Evolutionary conservation across 2,797 vertebrate genomes (phyloP), one percentile per base, ranked within the genome.

Genomic region (Poecile montanus): DNA sequence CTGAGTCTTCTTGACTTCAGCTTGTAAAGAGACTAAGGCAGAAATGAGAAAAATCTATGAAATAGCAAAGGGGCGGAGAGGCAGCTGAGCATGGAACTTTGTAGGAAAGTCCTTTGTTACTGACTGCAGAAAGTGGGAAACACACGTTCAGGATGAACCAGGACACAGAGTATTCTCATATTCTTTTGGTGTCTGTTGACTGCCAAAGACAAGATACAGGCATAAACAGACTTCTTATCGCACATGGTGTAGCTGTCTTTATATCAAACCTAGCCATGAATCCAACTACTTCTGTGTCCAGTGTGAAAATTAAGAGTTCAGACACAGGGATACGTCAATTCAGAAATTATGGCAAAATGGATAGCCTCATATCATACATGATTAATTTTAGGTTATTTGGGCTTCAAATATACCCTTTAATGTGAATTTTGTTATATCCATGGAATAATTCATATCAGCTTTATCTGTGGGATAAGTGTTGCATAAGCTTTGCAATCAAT

Each of bases 91-190:
- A 5, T 25, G 34, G 9, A 34, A 62, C 7, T 11, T 57, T 70
- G 15, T 8, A 19, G 13, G 27, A 56, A 67, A 30, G 26, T 54
- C 6, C 25, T 80, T 65, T 51, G 34, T 13, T 54, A 30, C 11
- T 14, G 15, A 19, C 25, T 73, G 38, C 16, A 65, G 58, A 16
- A 82, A 72, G 4, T 48, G 47, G 16, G 71, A 88, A 23, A 23
- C 44, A 50, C 3, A 11, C 1, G 1, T 73, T 50, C 23, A 48
- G 63, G 23, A 34, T 42, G 67, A 82, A 30, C 6, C 38, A 54
- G 57, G 34, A 38, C 34, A 48, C 12, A 44, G 47, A 62, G 14
- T 58, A 47, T 70, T 44, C 10, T 73, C 23, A 38, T 0, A 0
- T 42, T 68, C 20, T 54, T 79, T 57, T 18, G 27, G 9, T 34